These are phyloP conservation scores for Pollenia amentaria DNA, from an alignment of 2,888 invertebrate species.

Conservation along the genomic window DNA sequence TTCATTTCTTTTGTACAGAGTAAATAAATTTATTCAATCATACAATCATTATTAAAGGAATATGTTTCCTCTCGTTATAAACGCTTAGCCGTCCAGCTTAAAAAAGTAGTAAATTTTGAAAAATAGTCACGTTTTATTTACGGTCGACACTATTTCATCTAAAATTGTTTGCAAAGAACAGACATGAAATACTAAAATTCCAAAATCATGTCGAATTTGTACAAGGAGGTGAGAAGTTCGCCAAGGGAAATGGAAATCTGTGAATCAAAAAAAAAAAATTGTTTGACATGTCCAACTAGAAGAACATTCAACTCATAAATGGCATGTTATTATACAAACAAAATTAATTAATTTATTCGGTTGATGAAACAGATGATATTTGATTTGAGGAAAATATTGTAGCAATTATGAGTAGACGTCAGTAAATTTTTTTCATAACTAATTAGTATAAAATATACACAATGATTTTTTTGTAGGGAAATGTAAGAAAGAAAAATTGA, in stretches of 20 bases:
- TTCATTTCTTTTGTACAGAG: not conserved
- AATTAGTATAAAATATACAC: too few species aligned
- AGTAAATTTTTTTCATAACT: too few species aligned
- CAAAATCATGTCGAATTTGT: not conserved
- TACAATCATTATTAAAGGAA: not conserved
- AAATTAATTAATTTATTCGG: too few species aligned
- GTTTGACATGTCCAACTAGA: not conserved
- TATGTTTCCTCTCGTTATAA: not conserved
- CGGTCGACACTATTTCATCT: conserved; percentile 58
- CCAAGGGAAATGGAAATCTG: not conserved
- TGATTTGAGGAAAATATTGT: too few species aligned
- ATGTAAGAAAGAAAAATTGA: too few species aligned
- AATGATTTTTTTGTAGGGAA: too few species aligned
- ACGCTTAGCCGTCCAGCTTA: not conserved
- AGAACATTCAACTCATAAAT: not conserved
- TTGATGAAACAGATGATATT: too few species aligned
- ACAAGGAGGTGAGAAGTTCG: not conserved
- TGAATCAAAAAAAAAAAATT: not conserved
- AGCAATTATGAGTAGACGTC: too few species aligned
- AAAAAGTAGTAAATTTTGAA: conserved; percentile 26
- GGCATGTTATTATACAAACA: too few species aligned
- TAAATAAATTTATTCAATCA: conserved; percentile 7
- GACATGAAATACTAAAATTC: conserved; percentile 51
- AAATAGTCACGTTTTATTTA: conserved; percentile 66
- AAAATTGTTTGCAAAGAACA: conserved; percentile 47